Base-by-base conservation (phyloP, 2,797 vertebrate genomes). In the Molossus alvarezi region DNA sequence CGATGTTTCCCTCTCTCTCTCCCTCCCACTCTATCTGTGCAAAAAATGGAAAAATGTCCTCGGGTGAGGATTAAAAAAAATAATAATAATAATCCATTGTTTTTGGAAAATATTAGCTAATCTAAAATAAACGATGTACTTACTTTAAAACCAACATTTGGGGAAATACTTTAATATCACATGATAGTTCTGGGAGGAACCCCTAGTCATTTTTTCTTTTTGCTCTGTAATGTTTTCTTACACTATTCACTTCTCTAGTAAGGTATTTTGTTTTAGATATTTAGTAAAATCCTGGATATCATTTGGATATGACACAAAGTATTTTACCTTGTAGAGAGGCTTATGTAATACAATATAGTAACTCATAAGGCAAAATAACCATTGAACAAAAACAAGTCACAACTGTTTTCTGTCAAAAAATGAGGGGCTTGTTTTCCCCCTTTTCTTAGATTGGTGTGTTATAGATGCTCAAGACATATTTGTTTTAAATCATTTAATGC, bases 381-480 rank as follows among this genome's bases (percentile, higher is more conserved):
- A 83, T 25, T 55, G 2, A 1, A 4, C 29, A 37, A 27, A 82
- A 85, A 62, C 4, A 67, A 60, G 29, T 69, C 17, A 41, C 2
- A 37, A 51, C 20, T 85, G 4, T 48, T 48, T 57, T 51, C 4
- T 62, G 12, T 71, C 41, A 71, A 58, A 77, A 82, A 62, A n/a
- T 23, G 8, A 84, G 2, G 13, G 27, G 0, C 2, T 58, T 58
- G 10, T 72, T 12, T 72, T 12, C 3, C 1, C 29, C 5, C 17
- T 11, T 27, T 55, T 71, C 41, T 41, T 60, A 58, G 29, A 83
- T 65, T 84, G 41, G 15, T 14, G 9, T 83, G 29, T 33, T 62
- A 27, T 27, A 88, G 15, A 13, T 55, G 71, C 33, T 57, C 27
- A 64, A 77, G 3, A 67, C 67, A 57, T 27, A 51, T 23, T 9